Conservation (phyloP, 2,888 invertebrate genomes). For the Platycnemis pennipes region DNA sequence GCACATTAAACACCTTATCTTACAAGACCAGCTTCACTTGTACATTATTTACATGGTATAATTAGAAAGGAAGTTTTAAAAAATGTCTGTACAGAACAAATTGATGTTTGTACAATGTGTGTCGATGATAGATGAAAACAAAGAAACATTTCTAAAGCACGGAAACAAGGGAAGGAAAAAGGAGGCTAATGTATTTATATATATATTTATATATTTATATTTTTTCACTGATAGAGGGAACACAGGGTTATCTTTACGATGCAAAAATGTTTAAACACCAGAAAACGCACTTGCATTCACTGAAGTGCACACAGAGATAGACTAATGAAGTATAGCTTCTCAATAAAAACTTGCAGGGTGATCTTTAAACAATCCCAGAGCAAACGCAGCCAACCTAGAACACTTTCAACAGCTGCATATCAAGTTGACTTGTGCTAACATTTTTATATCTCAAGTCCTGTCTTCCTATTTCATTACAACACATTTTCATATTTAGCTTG, state of each 20-base stretch:
- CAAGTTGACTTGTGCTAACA: conserved; percentile 71
- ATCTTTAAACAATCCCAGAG: conserved; percentile 68
- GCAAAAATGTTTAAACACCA: conserved; percentile 65
- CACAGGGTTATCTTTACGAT: conserved; percentile 61
- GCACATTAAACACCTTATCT: conserved; percentile 83
- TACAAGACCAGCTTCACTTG: conserved; percentile 81
- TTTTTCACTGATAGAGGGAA: conserved; percentile 61
- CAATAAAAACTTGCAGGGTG: conserved; percentile 69
- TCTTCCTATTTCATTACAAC: conserved; percentile 55
- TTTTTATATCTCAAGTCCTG: conserved; percentile 62
- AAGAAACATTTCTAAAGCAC: conserved; percentile 70
- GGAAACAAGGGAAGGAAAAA: conserved; percentile 63
- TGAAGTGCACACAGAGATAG: conserved; percentile 71
- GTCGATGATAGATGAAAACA: conserved; percentile 71
- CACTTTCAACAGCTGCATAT: conserved; percentile 69
- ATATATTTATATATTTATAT: conserved; percentile 65
- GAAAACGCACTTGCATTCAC: conserved; percentile 68
- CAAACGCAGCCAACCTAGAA: conserved; percentile 50
- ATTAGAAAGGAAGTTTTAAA: conserved; percentile 70
- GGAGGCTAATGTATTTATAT: conserved; percentile 68
- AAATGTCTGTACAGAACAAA: conserved; percentile 76
- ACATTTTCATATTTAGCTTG: conserved; percentile 53
- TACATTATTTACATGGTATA: conserved; percentile 76
- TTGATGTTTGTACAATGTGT: conserved; percentile 74
- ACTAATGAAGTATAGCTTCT: conserved; percentile 70